phyloP scores from a whole-genome alignment of 2,888 invertebrate species.

The Erpobdella octoculata region DNA sequence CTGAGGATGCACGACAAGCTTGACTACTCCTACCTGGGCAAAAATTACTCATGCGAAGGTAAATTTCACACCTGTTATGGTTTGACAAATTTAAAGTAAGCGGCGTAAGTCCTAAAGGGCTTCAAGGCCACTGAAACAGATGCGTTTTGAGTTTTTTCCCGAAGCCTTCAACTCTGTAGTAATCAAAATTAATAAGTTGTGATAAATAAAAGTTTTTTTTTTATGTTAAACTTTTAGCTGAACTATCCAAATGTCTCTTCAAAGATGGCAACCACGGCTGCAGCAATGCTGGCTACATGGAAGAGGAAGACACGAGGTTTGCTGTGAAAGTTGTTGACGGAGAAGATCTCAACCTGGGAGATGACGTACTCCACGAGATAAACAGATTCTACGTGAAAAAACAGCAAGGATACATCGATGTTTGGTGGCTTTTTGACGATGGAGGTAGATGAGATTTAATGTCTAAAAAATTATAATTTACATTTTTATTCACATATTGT shows the following conservation, averaged over 20 bases:
- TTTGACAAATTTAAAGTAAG: too few relatives aligned
- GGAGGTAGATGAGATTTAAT: conserved; percentile 63
- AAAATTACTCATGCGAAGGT: background rate
- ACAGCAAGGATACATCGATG: conserved; percentile 78
- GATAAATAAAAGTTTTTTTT: too few relatives aligned
- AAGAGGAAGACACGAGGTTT: background rate
- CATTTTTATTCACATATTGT: background rate
- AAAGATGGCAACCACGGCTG: background rate
- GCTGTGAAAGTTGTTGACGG: background rate
- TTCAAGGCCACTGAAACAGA: too few relatives aligned
- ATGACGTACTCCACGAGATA: conserved; percentile 26
- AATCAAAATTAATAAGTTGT: background rate
- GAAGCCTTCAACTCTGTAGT: background rate
- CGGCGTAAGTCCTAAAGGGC: background rate
- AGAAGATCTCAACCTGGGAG: background rate
- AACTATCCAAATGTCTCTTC: background rate
- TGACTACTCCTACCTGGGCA: conserved; percentile 59
- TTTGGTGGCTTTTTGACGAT: conserved; percentile 97
- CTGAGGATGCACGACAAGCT: conserved; percentile 79
- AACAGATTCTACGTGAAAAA: conserved; percentile 57
- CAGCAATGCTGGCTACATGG: background rate
- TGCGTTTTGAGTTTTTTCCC: too few relatives aligned
- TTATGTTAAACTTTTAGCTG: background rate
- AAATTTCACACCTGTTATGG: background rate
- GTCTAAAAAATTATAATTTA: background rate